Evolutionary conservation across 2,888 invertebrate genomes (phyloP), one percentile per base, ranked within the genome.

Genomic region (Oxystoma pomonae): DNA sequence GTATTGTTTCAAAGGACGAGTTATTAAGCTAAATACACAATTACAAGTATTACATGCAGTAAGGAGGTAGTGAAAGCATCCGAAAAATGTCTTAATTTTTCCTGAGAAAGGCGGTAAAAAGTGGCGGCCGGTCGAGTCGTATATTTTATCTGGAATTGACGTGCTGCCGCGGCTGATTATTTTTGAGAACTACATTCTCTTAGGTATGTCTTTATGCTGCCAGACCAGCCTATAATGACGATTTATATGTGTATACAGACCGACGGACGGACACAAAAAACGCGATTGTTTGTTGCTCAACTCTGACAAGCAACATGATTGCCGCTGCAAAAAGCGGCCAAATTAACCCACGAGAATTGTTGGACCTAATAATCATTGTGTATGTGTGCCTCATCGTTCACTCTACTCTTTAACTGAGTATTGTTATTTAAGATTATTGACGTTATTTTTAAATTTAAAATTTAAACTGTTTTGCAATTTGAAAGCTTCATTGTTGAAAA

Each of bases 181-280:
- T 78, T 78, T 78, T 76, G 75, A 77, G 74, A 75, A 75, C 76
- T 74, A 76, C 78, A 77, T 77, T 77, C 76, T 71, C 71, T 72
- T 72, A 72, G 76, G 75, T 75, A 75, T 75, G 76, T 76, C 77
- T 76, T 76, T 73, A 75, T 75, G 75, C 73, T 73, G 72, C 73
- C 74, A 73, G 71, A 72, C 70, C 74, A 35, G 72, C 74, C 70
- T 71, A 76, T 75, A 76, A 75, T 73, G 76, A 76, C 75, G 74
- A 76, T 77, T 77, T 77, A 77, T 77, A 76, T 72, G 74, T 73
- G 74, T 76, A 65, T 64, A 61, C 63, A 56, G 50, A 35, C 16
- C 35, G 21, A 50, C 58, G 64, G 64, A 67, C 35, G 35, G 12
- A 3, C 3, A 19, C 53, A 53, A 53, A 53, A 53, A 53, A 53